A percentile compares a stretch with the other conserved stretches of the same genome.
Evolutionary conservation across 2,797 vertebrate genomes (phyloP).

Genomic region (Mormyrus hasselquistii): DNA sequence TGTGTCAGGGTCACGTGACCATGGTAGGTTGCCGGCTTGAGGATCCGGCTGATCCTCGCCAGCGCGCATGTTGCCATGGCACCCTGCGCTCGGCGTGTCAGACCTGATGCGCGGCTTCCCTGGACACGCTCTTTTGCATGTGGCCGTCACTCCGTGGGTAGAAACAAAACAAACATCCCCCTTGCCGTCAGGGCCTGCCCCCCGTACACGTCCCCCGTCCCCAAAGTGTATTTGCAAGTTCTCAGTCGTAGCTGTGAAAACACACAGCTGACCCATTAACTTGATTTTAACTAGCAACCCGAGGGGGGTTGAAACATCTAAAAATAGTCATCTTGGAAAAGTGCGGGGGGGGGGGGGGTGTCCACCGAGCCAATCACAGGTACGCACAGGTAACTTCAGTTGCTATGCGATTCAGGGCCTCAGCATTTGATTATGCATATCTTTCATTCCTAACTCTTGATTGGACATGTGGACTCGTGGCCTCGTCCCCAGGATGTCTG

Average conservation of each 20-base stretch:
- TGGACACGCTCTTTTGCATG: background rate
- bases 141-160: background rate
- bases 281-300: background rate
- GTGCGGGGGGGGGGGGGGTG: background rate
- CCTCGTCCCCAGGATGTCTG: background rate
- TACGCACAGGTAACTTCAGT: background rate
- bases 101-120: background rate
- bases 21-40: background rate
- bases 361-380: background rate
- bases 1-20: background rate
- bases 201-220: background rate
- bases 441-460: background rate
- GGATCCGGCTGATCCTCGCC: background rate
- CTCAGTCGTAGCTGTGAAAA: background rate
- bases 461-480: background rate
- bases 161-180: background rate
- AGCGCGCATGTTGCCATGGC: background rate
- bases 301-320: background rate
- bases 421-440: background rate
- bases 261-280: background rate
- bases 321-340: background rate
- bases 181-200: background rate
- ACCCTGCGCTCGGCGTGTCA: background rate
- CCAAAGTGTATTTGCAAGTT: background rate
- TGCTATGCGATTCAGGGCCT: slow-evolving; percentile 11